phyloP scores from a whole-genome alignment of 2,888 invertebrate genomes.

The Drosophila acutilabella region DNA sequence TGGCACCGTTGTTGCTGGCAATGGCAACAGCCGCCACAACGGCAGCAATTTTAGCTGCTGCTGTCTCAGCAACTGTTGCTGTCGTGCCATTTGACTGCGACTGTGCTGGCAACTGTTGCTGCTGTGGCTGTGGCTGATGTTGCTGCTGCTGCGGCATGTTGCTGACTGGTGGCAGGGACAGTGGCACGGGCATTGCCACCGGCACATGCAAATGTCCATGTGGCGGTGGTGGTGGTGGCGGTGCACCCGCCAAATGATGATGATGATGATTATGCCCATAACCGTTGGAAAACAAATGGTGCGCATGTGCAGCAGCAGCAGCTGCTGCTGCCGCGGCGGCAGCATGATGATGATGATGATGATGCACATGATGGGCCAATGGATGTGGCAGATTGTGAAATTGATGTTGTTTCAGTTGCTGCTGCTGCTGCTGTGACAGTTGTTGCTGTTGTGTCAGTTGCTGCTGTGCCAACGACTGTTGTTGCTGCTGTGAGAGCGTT shows the following conservation, averaged over 20 bases:
- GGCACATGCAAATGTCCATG: conserved; percentile 36
- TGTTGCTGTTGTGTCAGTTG: conserved; percentile 32
- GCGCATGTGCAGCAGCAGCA: conserved; percentile 56
- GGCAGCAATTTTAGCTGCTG: conserved; percentile 66
- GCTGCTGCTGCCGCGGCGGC: conserved; percentile 49
- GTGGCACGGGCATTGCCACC: conserved; percentile 10
- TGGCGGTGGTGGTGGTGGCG: conserved; percentile 25
- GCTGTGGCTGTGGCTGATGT: conserved; percentile 26
- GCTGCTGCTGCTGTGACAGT: conserved; percentile 35
- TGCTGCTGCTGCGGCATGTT: conserved; percentile 37
- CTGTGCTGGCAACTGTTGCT: conserved; percentile 22
- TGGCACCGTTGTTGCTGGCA: conserved; percentile 37
- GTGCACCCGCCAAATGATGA: conserved; percentile 28
- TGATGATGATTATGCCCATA: conserved; percentile 44
- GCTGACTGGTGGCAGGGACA: conserved; percentile 19
- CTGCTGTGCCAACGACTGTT: conserved; percentile 6
- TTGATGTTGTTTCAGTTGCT: conserved; percentile 53
- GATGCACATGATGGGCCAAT: conserved; percentile 63
- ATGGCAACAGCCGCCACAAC: conserved; percentile 68
- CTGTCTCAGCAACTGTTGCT: conserved; percentile 24
- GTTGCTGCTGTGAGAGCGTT: conserved; percentile 18
- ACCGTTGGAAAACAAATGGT: conserved; percentile 48
- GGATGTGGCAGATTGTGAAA: conserved; percentile 62
- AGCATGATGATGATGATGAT: conserved; percentile 53
- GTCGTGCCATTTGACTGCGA: conserved; percentile 18